phyloP scores from a whole-genome alignment of 2,113 vertebrate genomes.

The Gnathonemus longibarbis region DNA sequence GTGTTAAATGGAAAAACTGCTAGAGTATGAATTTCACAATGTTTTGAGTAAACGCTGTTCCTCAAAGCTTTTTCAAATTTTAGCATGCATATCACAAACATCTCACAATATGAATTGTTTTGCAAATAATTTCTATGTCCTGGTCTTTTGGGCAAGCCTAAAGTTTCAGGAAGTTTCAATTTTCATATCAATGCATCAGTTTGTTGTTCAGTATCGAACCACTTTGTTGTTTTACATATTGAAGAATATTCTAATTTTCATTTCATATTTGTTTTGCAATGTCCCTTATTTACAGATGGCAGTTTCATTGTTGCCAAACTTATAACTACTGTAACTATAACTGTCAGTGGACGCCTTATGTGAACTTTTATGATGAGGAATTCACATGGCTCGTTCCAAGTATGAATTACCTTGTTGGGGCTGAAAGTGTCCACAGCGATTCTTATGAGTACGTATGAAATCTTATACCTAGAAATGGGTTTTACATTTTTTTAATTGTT shows the following conservation, averaged over 20 bases:
- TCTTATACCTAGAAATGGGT: neutral
- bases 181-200: neutral
- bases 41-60: neutral
- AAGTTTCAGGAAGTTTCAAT: neutral
- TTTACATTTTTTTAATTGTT: neutral
- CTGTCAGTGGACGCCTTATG: constrained; percentile 27
- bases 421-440: constrained; percentile 18
- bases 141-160: neutral
- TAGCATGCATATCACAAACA: neutral
- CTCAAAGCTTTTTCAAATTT: neutral
- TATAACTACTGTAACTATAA: neutral
- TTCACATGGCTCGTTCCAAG: constrained; percentile 17
- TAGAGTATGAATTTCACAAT: neutral
- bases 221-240: neutral
- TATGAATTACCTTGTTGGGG: constrained; percentile 17
- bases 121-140: neutral
- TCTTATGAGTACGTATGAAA: constrained; percentile 14
- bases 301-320: constrained; percentile 15
- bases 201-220: neutral
- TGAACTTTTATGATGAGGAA: constrained; percentile 24
- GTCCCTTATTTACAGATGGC: constrained; percentile 20
- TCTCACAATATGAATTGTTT: neutral
- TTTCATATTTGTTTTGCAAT: neutral
- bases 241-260: neutral
- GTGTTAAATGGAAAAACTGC: neutral